Evolutionary conservation across 2,888 invertebrate species (phyloP).

Genomic region (Tryphoninae sp.): DNA sequence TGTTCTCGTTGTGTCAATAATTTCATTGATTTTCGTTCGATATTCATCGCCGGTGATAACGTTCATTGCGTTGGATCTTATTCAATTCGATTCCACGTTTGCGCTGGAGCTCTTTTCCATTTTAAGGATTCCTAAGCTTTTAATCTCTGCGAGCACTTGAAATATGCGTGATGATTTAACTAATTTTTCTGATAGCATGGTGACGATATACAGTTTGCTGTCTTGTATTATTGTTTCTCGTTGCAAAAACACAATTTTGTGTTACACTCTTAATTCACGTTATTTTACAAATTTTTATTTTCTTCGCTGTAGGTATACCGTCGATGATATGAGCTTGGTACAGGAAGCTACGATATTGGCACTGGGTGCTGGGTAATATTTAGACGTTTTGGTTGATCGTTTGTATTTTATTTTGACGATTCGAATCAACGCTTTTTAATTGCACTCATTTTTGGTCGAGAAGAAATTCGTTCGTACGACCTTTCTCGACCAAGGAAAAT

Average conservation of each 20-base stretch:
- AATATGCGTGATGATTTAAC: background rate
- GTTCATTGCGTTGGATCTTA: background rate
- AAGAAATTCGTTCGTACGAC: background rate
- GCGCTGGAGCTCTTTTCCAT: background rate
- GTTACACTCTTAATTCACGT: constrained; percentile 32
- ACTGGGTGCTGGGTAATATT: constrained; percentile 79
- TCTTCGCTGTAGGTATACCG: constrained; percentile 73
- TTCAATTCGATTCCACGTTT: background rate
- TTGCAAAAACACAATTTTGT: background rate
- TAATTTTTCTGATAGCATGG: background rate
- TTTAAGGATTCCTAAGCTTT: constrained; percentile 9
- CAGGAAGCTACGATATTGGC: constrained; percentile 80
- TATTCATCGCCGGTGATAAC: background rate
- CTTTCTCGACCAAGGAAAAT: background rate
- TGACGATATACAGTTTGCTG: constrained; percentile 8
- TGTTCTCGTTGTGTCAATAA: constrained; percentile 5
- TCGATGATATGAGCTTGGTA: constrained; percentile 79
- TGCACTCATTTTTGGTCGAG: background rate
- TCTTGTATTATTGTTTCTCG: background rate
- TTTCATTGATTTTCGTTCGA: constrained; percentile 12
- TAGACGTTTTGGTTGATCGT: constrained; percentile 50
- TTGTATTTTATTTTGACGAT: background rate
- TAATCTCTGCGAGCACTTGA: background rate
- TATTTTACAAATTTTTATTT: constrained; percentile 23
- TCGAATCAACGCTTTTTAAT: constrained; percentile 9